Evolutionary conservation across 2,888 invertebrate species (phyloP), one percentile per base, ranked within the genome.

Genomic region (Drosophila yooni): DNA sequence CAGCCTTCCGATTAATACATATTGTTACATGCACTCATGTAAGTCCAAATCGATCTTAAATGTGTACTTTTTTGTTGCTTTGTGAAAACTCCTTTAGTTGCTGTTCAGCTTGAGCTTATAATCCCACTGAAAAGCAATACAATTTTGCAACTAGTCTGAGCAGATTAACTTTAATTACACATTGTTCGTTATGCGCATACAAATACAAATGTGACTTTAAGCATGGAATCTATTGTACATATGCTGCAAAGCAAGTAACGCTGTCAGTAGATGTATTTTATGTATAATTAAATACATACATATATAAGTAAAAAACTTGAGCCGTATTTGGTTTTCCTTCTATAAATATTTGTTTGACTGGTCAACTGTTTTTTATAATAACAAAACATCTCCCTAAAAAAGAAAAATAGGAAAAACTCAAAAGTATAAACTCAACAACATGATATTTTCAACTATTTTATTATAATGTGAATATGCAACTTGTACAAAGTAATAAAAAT

Each of bases 1-100:
- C 5, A 43, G 56, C 52, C 52, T 52, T 48, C n/a, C 52, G 27
- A 18, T 65, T 43, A 6, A 58, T 7, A 11, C n/a, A n/a, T 29
- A 0, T 51, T n/a, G 51, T 15, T 51, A 31, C 29, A 51, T n/a
- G 25, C 27, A 18, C 18, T 25, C 8, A 15, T 25, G 4, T 46
- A 25, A 8, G 46, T 25, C 46, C 5, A 43, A 21, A 11, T 21
- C 11, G 4, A 40, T 40, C 0, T 40, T 4, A n/a, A 43, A 21
- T 25, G 8, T 25, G 15, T 46, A 21, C 3, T 48, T 27, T 50
- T 27, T 27, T 27, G 27, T 2, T 50, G 18, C 25, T 6, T 18
- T 18, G 18, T 11, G 10, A 50, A 50, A n/a, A 50, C 1, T 27
- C n/a, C 6, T n/a, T 29, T 27, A 3, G 18, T 50, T 50, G 27